Conservation (phyloP, 2,113 vertebrate genomes). For the Baryphthengus martii region DNA sequence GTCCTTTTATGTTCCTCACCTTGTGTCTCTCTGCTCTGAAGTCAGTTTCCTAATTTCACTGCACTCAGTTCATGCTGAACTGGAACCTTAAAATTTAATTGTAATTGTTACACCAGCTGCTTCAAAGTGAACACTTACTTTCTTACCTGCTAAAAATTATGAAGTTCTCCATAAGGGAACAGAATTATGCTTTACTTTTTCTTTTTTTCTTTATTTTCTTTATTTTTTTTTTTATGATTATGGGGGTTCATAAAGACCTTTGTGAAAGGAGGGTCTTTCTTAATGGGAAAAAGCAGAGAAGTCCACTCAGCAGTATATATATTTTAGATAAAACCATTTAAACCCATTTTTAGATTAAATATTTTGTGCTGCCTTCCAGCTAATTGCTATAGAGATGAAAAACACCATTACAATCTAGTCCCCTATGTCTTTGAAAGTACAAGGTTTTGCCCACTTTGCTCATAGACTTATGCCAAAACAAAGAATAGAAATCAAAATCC, state of each 20-base stretch:
- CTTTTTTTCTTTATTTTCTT: neutral
- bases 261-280: neutral
- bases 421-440: constrained; percentile 5
- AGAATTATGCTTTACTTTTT: neutral
- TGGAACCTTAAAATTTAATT: neutral
- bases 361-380: neutral
- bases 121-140: neutral
- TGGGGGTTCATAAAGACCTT: neutral
- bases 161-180: neutral
- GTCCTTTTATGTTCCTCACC: neutral
- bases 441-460: neutral
- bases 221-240: constrained; percentile 24
- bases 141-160: neutral
- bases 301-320: neutral
- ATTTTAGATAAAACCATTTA: constrained; percentile 8
- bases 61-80: neutral
- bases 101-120: neutral
- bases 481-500: neutral
- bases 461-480: neutral
- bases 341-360: constrained; percentile 37
- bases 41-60: neutral
- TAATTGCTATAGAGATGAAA: constrained; percentile 37
- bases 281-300: neutral
- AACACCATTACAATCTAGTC: neutral
- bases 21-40: neutral